Evolutionary conservation across 2,888 invertebrate species (phyloP).

Genomic region (Drosophila mulleri): DNA sequence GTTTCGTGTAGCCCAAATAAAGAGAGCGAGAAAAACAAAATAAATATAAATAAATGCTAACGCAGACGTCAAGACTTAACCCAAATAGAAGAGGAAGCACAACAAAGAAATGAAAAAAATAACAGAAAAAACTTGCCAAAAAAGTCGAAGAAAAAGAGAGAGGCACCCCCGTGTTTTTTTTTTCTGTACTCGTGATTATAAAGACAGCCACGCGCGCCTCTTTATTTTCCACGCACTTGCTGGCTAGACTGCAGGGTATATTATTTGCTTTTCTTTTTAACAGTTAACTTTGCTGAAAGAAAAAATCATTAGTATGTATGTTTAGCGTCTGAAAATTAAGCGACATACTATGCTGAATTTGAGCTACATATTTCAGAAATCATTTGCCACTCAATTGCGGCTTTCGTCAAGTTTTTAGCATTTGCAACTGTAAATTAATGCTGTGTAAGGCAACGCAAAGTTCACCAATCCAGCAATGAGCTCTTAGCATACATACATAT

Average conservation of each 20-base stretch:
- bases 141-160: not conserved
- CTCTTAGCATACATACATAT: not conserved
- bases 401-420: not conserved
- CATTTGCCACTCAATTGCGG: not conserved
- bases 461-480: slow-evolving; percentile 27
- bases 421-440: slow-evolving; percentile 4
- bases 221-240: slow-evolving; percentile 18
- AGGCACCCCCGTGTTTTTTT: slow-evolving; percentile 31
- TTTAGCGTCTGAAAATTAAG: not conserved
- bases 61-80: slow-evolving; percentile 62
- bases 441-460: slow-evolving; percentile 25
- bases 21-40: not conserved
- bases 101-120: slow-evolving; percentile 21
- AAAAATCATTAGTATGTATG: not conserved
- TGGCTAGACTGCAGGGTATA: slow-evolving; percentile 38
- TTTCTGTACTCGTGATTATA: slow-evolving; percentile 40
- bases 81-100: slow-evolving; percentile 36
- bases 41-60: slow-evolving; percentile 12
- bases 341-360: not conserved
- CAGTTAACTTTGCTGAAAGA: not conserved
- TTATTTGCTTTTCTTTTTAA: not conserved
- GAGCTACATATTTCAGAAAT: not conserved
- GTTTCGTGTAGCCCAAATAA: slow-evolving; percentile 5
- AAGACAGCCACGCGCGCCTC: slow-evolving; percentile 56
- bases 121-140: slow-evolving; percentile 1